phyloP scores from a whole-genome alignment of 1,140 invertebrate genomes.

The Archivesica marissinica region DNA sequence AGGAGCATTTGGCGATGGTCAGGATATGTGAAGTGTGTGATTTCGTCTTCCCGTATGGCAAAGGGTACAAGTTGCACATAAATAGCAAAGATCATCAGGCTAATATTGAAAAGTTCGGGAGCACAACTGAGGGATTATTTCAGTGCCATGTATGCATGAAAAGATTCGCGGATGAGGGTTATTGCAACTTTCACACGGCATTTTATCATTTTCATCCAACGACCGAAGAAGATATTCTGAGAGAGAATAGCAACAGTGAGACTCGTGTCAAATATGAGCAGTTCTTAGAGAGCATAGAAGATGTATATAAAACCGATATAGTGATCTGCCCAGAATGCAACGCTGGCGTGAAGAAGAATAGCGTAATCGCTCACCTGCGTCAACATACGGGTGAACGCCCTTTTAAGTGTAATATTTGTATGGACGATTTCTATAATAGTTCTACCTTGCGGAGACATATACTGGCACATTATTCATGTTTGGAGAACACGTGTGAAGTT shows the following conservation, averaged over 20 bases:
- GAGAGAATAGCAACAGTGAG: slow-evolving; percentile 68
- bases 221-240: slow-evolving; percentile 70
- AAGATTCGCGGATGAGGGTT: slow-evolving; percentile 72
- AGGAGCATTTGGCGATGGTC: slow-evolving; percentile 72
- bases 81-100: slow-evolving; percentile 71
- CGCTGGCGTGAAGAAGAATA: slow-evolving; percentile 70
- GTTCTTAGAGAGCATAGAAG: slow-evolving; percentile 66
- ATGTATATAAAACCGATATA: slow-evolving; percentile 57
- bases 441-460: slow-evolving; percentile 77
- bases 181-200: slow-evolving; percentile 75
- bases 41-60: slow-evolving; percentile 72
- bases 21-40: slow-evolving; percentile 75
- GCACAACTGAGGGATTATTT: slow-evolving; percentile 62
- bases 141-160: slow-evolving; percentile 74
- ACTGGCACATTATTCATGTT: slow-evolving; percentile 73
- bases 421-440: slow-evolving; percentile 68
- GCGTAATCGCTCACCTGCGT: slow-evolving; percentile 78
- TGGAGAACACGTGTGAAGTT: slow-evolving; percentile 72
- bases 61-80: slow-evolving; percentile 74
- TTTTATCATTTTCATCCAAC: slow-evolving; percentile 75
- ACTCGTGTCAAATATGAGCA: slow-evolving; percentile 71
- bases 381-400: slow-evolving; percentile 76
- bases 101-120: slow-evolving; percentile 66
- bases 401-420: slow-evolving; percentile 77
- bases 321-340: slow-evolving; percentile 78